phyloP scores from a whole-genome alignment of 2,797 vertebrate genomes.

The Scyliorhinus canicula region DNA sequence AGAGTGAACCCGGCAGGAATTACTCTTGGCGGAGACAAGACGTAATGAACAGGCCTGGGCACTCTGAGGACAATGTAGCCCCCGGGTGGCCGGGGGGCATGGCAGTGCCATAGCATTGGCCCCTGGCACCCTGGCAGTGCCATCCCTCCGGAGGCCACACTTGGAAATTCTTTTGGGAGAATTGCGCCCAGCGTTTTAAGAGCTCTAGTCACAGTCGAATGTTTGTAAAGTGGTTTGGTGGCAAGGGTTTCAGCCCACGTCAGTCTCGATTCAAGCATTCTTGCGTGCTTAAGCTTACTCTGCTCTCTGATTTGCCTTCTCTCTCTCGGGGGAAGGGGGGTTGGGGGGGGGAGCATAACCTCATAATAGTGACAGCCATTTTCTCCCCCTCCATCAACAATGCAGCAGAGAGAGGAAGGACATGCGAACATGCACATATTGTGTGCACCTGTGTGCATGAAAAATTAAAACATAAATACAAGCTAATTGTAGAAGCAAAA shows the following conservation, averaged over 20 bases:
- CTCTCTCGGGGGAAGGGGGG: not conserved
- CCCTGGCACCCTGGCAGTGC: too few species aligned
- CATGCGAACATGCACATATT: not conserved
- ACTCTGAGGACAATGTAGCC: too few species aligned
- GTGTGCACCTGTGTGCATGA: not conserved
- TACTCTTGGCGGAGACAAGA: too few species aligned
- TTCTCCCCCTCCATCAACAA: not conserved
- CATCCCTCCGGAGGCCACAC: too few species aligned
- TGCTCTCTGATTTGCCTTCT: not conserved
- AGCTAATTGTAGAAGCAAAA: not conserved
- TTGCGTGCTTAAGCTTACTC: not conserved
- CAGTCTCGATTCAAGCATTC: not conserved
- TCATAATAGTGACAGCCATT: not conserved
- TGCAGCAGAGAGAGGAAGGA: not conserved
- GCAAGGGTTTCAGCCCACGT: not conserved
- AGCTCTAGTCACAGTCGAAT: not conserved
- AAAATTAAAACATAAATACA: not conserved
- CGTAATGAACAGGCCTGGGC: too few species aligned
- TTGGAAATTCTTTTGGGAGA: too few species aligned
- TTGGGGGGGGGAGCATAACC: not conserved
- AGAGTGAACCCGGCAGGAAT: too few species aligned
- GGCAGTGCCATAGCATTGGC: too few species aligned
- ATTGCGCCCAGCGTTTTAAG: not conserved
- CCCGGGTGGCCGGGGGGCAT: too few species aligned
- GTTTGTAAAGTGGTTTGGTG: not conserved